Percentiles rank a stretch among this genome's conserved stretches.
Conservation (phyloP, 2,888 invertebrate genomes). For the Caenorhabditis virilis region DNA sequence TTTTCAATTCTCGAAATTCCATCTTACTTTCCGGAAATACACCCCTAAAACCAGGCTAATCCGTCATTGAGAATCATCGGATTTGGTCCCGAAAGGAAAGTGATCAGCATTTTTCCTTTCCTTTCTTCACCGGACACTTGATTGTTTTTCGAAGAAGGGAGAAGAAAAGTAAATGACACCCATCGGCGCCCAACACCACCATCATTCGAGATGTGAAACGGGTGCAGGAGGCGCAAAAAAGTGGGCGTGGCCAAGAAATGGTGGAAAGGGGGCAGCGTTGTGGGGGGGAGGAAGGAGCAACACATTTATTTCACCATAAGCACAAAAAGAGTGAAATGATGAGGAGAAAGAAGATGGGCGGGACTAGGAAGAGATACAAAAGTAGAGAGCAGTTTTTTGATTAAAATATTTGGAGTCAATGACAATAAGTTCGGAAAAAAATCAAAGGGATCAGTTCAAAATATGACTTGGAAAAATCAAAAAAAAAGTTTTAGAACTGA, state of each 20-base stretch:
- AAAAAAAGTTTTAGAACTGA: too few species aligned
- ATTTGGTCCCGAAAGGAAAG: neutral
- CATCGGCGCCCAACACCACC: too few species aligned
- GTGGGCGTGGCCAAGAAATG: slow-evolving; percentile 15
- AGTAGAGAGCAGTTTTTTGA: too few species aligned
- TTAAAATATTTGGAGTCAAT: too few species aligned
- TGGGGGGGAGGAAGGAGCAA: slow-evolving; percentile 12
- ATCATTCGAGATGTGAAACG: too few species aligned
- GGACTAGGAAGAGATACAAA: too few species aligned
- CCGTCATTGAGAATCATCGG: neutral
- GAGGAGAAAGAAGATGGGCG: too few species aligned
- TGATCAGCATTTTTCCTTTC: neutral
- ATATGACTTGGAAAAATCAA: too few species aligned
- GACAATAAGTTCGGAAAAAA: too few species aligned
- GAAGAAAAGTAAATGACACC: neutral
- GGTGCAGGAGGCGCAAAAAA: slow-evolving; percentile 17
- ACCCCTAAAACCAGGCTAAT: neutral
- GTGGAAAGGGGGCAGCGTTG: slow-evolving; percentile 18
- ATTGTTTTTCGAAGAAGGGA: neutral
- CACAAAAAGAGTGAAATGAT: too few species aligned
- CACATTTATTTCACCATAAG: too few species aligned
- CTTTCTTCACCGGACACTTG: neutral
- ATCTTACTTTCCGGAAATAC: neutral
- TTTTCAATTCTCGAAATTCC: neutral
- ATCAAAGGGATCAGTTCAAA: too few species aligned